Percentiles rank a stretch among this genome's conserved stretches.
Evolutionary conservation across 2,113 vertebrate species (phyloP).

Genomic region (Crotalus tigris): DNA sequence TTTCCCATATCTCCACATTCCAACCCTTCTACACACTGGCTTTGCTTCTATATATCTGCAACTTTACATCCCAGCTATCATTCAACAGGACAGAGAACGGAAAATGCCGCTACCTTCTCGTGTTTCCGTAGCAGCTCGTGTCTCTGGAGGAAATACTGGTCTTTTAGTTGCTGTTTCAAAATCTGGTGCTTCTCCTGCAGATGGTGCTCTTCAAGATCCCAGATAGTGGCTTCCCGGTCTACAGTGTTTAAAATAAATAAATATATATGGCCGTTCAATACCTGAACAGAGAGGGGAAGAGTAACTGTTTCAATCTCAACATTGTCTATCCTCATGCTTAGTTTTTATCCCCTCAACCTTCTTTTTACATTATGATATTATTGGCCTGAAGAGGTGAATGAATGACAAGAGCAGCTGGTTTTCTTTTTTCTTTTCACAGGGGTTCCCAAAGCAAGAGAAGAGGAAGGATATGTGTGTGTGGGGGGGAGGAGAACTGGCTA

Average conservation of each 20-base stretch:
- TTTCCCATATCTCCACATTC: not conserved
- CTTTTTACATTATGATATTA: not conserved
- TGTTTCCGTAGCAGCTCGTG: constrained; percentile 93
- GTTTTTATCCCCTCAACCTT: not conserved
- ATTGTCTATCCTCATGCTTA: not conserved
- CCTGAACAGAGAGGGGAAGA: not conserved
- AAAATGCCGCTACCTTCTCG: constrained; percentile 80
- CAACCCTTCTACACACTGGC: not conserved
- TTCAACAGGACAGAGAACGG: not conserved
- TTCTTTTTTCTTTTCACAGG: not conserved
- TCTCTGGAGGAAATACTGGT: constrained; percentile 95
- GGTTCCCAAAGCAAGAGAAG: not conserved
- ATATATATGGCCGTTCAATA: not conserved
- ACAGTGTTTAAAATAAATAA: not conserved
- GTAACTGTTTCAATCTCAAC: accelerated
- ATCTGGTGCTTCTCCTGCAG: constrained; percentile 91
- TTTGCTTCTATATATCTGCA: not conserved
- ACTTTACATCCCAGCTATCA: not conserved
- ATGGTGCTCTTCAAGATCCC: constrained; percentile 91
- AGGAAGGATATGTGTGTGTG: not conserved
- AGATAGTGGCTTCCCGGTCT: constrained; percentile 85
- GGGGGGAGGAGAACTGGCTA: too few relatives aligned
- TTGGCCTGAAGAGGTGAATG: not conserved
- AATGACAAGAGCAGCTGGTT: not conserved
- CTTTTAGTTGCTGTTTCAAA: constrained; percentile 94